Evolutionary conservation across 2,797 vertebrate species (phyloP).

Genomic region (Myotis vivesi): DNA sequence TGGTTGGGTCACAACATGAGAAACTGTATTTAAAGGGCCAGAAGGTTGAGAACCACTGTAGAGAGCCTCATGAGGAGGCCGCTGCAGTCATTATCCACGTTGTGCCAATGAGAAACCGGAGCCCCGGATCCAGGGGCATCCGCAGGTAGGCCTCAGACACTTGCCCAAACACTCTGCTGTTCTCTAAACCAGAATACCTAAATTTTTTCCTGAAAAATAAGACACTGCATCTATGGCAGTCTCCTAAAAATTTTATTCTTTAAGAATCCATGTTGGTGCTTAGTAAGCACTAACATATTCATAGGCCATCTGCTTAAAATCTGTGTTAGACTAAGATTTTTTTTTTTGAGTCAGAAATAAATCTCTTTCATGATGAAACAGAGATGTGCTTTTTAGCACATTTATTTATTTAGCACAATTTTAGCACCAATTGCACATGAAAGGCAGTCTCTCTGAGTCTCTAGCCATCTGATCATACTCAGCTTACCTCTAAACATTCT

Average conservation of each 20-base stretch:
- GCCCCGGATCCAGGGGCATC: neutral
- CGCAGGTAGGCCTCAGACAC: neutral
- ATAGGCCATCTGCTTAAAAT: neutral
- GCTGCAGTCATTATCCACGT: neutral
- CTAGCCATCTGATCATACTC: neutral
- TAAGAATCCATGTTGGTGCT: neutral
- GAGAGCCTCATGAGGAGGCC: neutral
- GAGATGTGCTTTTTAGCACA: neutral
- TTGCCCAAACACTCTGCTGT: neutral
- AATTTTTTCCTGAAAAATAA: neutral
- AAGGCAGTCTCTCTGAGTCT: neutral
- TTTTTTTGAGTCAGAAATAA: slow-evolving; percentile 28
- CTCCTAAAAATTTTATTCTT: neutral
- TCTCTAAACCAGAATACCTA: neutral
- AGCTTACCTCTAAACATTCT: slow-evolving; percentile 3
- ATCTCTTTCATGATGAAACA: neutral
- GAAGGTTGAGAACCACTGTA: too few relatives aligned
- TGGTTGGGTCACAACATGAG: too few relatives aligned
- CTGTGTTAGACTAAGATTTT: neutral
- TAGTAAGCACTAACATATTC: neutral
- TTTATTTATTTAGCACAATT: neutral
- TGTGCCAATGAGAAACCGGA: neutral
- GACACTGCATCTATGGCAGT: neutral
- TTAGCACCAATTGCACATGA: neutral
- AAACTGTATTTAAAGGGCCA: too few relatives aligned